These are phyloP conservation scores for Mamestra configurata DNA, from an alignment of 1,140 invertebrate species.

Conservation along the genomic window DNA sequence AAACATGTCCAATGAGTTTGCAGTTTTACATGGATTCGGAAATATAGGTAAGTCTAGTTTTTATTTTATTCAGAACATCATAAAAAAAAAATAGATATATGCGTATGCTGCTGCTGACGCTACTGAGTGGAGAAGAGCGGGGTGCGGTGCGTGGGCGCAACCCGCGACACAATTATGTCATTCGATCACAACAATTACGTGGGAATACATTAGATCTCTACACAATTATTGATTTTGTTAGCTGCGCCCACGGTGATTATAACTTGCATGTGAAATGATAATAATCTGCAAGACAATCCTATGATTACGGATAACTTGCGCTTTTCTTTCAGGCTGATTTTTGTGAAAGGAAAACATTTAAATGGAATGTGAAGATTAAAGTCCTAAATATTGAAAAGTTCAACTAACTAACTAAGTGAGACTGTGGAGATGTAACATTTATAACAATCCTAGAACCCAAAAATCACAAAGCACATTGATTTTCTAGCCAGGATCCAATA, in stretches of 20 bases:
- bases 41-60: background rate
- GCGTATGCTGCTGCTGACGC: background rate
- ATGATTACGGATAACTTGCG: background rate
- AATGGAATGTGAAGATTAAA: no score
- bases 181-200: constrained; percentile 70
- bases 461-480: no score
- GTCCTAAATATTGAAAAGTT: no score
- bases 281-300: constrained; percentile 2
- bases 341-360: background rate
- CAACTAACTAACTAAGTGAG: no score
- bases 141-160: constrained; percentile 50
- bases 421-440: no score
- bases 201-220: constrained; percentile 62
- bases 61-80: no score
- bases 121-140: constrained; percentile 18
- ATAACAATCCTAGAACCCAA: no score
- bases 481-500: no score
- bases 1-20: no score
- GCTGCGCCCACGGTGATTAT: constrained; percentile 17
- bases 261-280: constrained; percentile 24
- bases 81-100: background rate
- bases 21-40: background rate
- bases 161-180: constrained; percentile 71
- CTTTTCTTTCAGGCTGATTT: background rate
- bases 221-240: constrained; percentile 43